Evolutionary conservation across 2,113 vertebrate genomes (phyloP), one percentile per base, ranked within the genome.

Genomic region (Verasper variegatus): DNA sequence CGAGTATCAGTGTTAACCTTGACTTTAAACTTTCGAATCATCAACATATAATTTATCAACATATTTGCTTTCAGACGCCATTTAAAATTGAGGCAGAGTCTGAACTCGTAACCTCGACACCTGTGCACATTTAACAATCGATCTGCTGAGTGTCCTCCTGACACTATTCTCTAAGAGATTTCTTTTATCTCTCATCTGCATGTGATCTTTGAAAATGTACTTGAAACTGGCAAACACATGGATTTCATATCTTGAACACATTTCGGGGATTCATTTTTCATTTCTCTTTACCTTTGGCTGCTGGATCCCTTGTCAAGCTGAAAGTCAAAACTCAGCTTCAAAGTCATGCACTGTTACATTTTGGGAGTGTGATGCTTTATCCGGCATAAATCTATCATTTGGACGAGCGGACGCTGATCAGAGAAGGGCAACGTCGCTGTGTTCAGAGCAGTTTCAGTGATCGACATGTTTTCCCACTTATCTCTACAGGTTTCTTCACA

Each of bases 331-430:
- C 63, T 37, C 17, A 51, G 42, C 42, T 42, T 60, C 26, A 54
- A 11, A 67, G 72, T 64, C 20, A 12, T 7, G 71, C 21, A 27
- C 21, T 58, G 23, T 51, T 61, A 23, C 21, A 63, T 45, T 63
- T 26, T 64, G 3, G 5, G 23, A 23, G 20, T 18, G 14, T 3
- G 2, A 49, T 17, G 40, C 17, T 40, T n/a, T 13, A n/a, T 61
- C 59, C 20, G 3, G 3, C 59, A 21, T 62, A 21, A 40, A 62
- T 37, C 31, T 8, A 62, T 40, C 35, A 7, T 1, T 3, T 62
- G 11, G 11, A n/a, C 13, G 31, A 61, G 17, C 31, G 3, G 18
- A 8, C 15, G 15, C 6, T 58, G 37, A 40, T 40, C 37, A 12
- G 23, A 60, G 57, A 8, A 9, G 26, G 26, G 56, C 15, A 3